Conservation (phyloP, 2,888 invertebrate species). For the Zele albiditarsus region DNA sequence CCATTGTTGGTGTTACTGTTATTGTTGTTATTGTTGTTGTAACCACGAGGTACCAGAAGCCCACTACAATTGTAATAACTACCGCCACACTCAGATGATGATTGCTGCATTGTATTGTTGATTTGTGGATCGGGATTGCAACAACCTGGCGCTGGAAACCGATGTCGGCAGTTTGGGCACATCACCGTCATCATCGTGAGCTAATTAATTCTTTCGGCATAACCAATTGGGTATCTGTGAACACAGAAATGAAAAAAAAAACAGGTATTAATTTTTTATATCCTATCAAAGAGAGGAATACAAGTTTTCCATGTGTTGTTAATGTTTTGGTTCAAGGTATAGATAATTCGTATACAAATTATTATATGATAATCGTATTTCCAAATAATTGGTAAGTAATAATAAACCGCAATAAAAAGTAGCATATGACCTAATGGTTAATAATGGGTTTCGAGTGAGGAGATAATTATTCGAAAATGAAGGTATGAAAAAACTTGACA, state of each 20-base stretch:
- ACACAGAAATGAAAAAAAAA: slow-evolving; percentile 14
- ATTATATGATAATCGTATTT: too few relatives aligned
- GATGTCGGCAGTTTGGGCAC: slow-evolving; percentile 83
- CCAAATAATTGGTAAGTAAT: neutral
- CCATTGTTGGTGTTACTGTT: neutral
- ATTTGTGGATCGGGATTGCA: slow-evolving; percentile 54
- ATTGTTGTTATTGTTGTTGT: slow-evolving; percentile 47
- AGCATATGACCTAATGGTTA: neutral
- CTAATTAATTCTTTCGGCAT: slow-evolving; percentile 21
- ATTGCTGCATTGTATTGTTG: slow-evolving; percentile 15
- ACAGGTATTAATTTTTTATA: neutral
- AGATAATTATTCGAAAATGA: neutral
- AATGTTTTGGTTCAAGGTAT: too few relatives aligned
- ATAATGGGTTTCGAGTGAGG: neutral
- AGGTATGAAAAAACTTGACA: neutral
- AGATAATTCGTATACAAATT: too few relatives aligned
- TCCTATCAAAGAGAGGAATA: too few relatives aligned
- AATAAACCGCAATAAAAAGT: neutral
- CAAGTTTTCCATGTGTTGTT: too few relatives aligned
- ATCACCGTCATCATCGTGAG: slow-evolving; percentile 74
- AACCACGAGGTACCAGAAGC: slow-evolving; percentile 57
- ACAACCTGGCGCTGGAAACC: slow-evolving; percentile 73
- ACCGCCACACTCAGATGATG: slow-evolving; percentile 47
- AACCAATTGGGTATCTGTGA: slow-evolving; percentile 41
- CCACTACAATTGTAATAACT: slow-evolving; percentile 53